Evolutionary conservation across 2,797 vertebrate species (phyloP).

Genomic region (Furcifer pardalis): DNA sequence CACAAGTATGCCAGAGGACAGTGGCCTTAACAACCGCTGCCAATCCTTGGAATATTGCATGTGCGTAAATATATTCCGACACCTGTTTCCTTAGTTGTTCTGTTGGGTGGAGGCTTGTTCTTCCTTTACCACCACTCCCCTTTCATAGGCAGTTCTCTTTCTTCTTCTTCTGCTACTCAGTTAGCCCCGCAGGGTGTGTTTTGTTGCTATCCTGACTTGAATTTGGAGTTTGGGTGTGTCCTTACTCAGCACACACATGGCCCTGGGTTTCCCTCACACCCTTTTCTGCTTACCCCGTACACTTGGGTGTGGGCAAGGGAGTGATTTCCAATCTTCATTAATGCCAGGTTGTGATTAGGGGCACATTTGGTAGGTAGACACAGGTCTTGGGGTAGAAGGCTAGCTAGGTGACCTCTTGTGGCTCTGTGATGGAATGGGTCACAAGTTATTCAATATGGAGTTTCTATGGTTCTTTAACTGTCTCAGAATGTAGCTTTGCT

Average conservation of each 20-base stretch:
- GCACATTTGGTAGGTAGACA: no score
- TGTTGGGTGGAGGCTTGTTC: conserved; percentile 12
- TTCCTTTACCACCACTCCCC: conserved; percentile 23
- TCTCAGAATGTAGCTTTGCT: no score
- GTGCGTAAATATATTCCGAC: conserved; percentile 13
- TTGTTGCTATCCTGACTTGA: neutral
- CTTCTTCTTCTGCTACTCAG: neutral
- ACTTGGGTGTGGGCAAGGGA: conserved; percentile 4
- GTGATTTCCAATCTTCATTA: no score
- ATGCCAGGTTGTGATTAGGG: no score
- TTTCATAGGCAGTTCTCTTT: neutral
- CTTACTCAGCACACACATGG: neutral
- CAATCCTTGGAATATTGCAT: neutral
- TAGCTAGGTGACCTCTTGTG: no score
- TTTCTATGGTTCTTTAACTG: no score
- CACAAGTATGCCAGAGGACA: neutral
- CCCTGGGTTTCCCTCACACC: conserved; percentile 18
- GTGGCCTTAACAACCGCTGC: neutral
- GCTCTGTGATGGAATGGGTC: no score
- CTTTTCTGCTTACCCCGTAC: conserved; percentile 7
- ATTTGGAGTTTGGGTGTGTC: conserved; percentile 15
- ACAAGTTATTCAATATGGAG: no score
- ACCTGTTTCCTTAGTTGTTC: conserved; percentile 37
- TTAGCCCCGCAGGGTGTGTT: conserved; percentile 9
- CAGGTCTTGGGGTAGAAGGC: no score